Conservation (phyloP, 2,797 vertebrate species). For the Hapalemur alaotrensis region DNA sequence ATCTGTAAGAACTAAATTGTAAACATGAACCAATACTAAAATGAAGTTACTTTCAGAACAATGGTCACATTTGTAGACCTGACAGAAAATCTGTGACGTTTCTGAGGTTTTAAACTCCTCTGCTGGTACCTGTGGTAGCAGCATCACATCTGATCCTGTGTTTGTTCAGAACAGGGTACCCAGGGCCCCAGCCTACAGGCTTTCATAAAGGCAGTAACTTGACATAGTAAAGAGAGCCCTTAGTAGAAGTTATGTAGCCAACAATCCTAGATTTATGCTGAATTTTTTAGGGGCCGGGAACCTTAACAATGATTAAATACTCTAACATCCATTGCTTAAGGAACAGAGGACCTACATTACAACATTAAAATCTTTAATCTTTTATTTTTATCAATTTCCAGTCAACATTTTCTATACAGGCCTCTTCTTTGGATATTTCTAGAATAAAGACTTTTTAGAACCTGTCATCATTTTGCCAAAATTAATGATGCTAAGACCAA, state of each 20-base stretch:
- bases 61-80: background rate
- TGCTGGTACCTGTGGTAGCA: rapidly evolving
- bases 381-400: background rate
- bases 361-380: background rate
- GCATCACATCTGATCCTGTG: too few species aligned
- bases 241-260: background rate
- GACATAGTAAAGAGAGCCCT: background rate
- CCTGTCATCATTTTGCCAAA: background rate
- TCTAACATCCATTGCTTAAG: background rate
- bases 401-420: background rate
- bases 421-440: background rate
- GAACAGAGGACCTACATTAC: background rate
- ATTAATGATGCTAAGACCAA: background rate
- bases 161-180: background rate
- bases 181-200: rapidly evolving
- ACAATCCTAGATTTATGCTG: background rate
- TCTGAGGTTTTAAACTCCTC: background rate
- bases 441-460: background rate
- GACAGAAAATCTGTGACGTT: background rate
- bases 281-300: background rate
- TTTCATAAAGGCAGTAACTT: background rate
- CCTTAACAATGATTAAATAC: background rate
- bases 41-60: background rate
- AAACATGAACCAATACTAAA: background rate
- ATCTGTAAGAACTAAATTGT: background rate